These are phyloP conservation scores for Ichneumoninae sp. DNA, from an alignment of 2,888 invertebrate species.

Conservation along the genomic window DNA sequence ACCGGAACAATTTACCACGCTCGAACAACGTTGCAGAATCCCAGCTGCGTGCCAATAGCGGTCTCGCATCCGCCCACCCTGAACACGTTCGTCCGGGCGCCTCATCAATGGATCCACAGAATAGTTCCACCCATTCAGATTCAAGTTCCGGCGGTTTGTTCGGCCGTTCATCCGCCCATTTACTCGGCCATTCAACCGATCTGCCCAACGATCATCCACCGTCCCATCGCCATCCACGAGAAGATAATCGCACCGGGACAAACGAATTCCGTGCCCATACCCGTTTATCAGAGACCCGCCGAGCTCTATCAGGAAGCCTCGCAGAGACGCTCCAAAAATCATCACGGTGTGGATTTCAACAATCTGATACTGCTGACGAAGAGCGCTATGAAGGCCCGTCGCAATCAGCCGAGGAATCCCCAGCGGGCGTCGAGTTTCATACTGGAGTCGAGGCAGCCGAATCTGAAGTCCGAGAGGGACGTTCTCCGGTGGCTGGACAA, in stretches of 20 bases:
- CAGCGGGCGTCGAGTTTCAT: constrained; percentile 68
- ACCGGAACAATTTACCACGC: neutral
- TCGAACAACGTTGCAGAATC: constrained; percentile 71
- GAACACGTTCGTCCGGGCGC: constrained; percentile 73
- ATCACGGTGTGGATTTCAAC: constrained; percentile 80
- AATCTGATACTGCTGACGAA: constrained; percentile 82
- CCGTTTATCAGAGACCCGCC: constrained; percentile 79
- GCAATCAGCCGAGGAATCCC: constrained; percentile 75
- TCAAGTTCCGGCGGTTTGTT: constrained; percentile 71
- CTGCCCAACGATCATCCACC: constrained; percentile 75
- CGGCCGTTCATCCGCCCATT: constrained; percentile 69
- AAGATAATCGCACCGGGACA: constrained; percentile 68
- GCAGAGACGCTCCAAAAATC: constrained; percentile 73
- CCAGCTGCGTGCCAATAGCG: constrained; percentile 74
- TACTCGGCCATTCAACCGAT: constrained; percentile 76
- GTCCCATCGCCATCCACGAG: constrained; percentile 73
- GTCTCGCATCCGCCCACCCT: constrained; percentile 69
- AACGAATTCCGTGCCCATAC: constrained; percentile 73
- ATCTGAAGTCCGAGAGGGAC: constrained; percentile 71
- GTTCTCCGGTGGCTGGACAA: constrained; percentile 75
- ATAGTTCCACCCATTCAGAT: constrained; percentile 74
- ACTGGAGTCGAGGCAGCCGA: constrained; percentile 73
- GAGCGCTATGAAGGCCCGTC: constrained; percentile 77
- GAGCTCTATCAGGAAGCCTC: constrained; percentile 77
- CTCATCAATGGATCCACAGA: constrained; percentile 79